Evolutionary conservation across 2,797 vertebrate species (phyloP), one percentile per base, ranked within the genome.

Genomic region (Hippopotamyrus pictus): DNA sequence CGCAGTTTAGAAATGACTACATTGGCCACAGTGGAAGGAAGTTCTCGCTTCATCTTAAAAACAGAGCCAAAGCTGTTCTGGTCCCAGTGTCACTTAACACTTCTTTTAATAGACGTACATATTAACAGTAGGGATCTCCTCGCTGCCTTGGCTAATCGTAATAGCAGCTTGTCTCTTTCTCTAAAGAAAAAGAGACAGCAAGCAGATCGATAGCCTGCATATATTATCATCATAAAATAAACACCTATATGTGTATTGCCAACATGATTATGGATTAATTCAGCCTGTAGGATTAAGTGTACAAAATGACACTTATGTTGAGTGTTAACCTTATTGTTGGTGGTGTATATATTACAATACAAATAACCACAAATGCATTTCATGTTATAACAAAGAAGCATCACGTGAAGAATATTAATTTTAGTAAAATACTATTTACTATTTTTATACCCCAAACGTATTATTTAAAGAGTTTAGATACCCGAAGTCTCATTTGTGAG

Each of bases 11-110:
- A 88, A 88, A 89, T 29, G 91, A 92, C 91, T 95, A 92, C 3
- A 91, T 93, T 95, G 94, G 93, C 94, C 90, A 91, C 88, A 91
- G 91, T 90, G 90, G 91, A 89, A 90, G 91, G 91, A 89, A 92
- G 88, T 62, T 33, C 33, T 92, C 87, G 89, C 91, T 89, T 92
- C 93, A 94, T 90, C 91, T 91, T 92, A 94, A 93, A 94, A 92
- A 91, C 86, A 57, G 91, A 90, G 87, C 86, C 89, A 91, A 11
- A 91, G 90, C 92, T 90, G 90, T 86, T 93, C 90, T 90, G 88
- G 90, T 46, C 65, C 89, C 62, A 89, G 88, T 89, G 86, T 9
- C 90, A 88, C 91, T 94, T 93, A 92, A 93, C 93, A 90, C 73
- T 90, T 90, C 90, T 85, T 91, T 89, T 93, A 92, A 94, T 89